These are phyloP conservation scores for Hirundichthys speculiger DNA, from an alignment of 2,113 vertebrate species.

Conservation along the genomic window DNA sequence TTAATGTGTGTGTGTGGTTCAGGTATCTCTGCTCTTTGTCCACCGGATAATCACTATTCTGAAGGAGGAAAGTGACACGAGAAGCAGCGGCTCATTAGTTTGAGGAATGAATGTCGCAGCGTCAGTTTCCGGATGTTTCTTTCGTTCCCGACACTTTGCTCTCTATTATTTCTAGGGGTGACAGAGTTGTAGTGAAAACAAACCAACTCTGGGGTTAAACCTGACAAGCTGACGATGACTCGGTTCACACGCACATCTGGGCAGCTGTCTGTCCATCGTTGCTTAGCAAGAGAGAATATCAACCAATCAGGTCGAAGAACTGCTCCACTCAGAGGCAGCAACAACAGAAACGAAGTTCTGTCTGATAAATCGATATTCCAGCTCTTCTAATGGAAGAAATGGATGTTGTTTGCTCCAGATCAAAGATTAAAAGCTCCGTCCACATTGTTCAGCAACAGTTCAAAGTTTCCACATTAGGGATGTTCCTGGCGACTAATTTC, in stretches of 20 bases:
- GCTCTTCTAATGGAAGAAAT: no score
- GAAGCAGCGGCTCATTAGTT: conserved; percentile 60
- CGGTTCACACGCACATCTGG: neutral
- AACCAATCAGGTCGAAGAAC: neutral
- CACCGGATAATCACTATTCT: conserved; percentile 37
- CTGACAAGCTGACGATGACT: conserved; percentile 1
- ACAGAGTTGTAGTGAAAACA: conserved; percentile 20
- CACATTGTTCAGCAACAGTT: no score
- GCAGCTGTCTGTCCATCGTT: neutral
- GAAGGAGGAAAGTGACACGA: conserved; percentile 47
- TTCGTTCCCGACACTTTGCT: conserved; percentile 37
- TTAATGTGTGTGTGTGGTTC: neutral
- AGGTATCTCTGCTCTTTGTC: conserved; percentile 31
- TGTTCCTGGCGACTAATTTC: no score
- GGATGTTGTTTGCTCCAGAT: no score
- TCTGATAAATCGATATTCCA: neutral
- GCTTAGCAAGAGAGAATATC: neutral
- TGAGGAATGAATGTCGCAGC: conserved; percentile 17
- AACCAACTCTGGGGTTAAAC: conserved; percentile 19
- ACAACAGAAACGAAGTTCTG: no score
- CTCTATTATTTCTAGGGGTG: conserved; percentile 48
- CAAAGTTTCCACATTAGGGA: no score
- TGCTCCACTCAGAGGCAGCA: neutral
- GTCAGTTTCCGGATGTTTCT: conserved; percentile 39
- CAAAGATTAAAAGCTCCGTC: no score